These are phyloP conservation scores for Frieseomelitta varia DNA, from an alignment of 1,140 invertebrate species.

Conservation along the genomic window DNA sequence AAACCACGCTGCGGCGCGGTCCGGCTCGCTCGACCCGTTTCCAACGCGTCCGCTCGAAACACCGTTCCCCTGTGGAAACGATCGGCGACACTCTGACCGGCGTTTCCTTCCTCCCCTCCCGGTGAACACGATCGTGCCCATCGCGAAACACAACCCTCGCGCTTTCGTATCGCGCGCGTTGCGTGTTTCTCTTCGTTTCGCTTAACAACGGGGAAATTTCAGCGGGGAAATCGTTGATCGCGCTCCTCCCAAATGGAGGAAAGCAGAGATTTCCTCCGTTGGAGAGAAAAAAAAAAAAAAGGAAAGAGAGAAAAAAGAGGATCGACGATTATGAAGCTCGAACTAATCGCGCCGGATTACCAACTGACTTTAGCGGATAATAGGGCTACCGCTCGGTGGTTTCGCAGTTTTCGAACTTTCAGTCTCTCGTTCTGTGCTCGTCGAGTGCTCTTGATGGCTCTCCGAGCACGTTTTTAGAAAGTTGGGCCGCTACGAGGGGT, in stretches of 20 bases:
- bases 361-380: neutral
- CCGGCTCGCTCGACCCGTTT: constrained; percentile 16
- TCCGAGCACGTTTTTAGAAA: constrained; percentile 18
- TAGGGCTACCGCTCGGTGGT: constrained; percentile 2
- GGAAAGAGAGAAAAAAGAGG: neutral
- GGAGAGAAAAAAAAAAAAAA: neutral
- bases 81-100: neutral
- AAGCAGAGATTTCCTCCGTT: neutral
- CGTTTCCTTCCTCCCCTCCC: neutral
- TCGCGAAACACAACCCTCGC: neutral
- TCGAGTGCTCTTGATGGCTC: neutral
- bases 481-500: neutral
- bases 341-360: constrained; percentile 5
- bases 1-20: constrained; percentile 29
- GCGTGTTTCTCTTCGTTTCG: neutral
- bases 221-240: too few species aligned
- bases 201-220: too few species aligned
- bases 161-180: neutral
- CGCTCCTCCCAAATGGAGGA: too few species aligned
- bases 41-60: constrained; percentile 34
- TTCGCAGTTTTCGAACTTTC: constrained; percentile 24
- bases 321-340: neutral
- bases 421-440: neutral
- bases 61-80: constrained; percentile 7
- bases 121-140: neutral